Conservation (phyloP, 2,888 invertebrate genomes). For the Chrysodeixis includens region DNA sequence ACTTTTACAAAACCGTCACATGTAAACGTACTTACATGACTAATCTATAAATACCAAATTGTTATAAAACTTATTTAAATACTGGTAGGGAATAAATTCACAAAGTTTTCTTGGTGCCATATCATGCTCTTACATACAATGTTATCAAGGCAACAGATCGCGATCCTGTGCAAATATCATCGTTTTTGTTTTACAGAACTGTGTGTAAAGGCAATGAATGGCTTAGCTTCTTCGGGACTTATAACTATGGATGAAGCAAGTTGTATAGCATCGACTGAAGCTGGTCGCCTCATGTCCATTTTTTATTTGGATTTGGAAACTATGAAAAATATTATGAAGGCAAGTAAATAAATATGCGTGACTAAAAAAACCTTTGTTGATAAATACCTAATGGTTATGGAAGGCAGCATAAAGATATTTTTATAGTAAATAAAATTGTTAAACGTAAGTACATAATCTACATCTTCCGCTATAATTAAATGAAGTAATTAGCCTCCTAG, state of each 20-base stretch:
- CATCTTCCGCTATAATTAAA: too few relatives aligned
- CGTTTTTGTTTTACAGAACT: conserved; percentile 87
- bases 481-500: too few relatives aligned
- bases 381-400: too few relatives aligned
- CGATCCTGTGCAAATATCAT: conserved; percentile 35
- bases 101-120: conserved; percentile 18
- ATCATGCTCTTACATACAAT: conserved; percentile 37
- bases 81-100: conserved; percentile 14
- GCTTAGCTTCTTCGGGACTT: conserved; percentile 90
- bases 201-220: conserved; percentile 92
- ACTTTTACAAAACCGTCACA: conserved; percentile 16
- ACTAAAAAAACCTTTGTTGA: not conserved
- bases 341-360: too few relatives aligned
- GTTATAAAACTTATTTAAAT: conserved; percentile 9
- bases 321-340: conserved; percentile 92
- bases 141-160: conserved; percentile 36
- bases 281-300: conserved; percentile 92
- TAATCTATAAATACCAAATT: not conserved
- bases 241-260: conserved; percentile 89
- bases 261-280: conserved; percentile 90
- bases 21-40: conserved; percentile 6
- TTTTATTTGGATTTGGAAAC: conserved; percentile 92
- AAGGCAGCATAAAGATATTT: too few relatives aligned
- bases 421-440: too few relatives aligned
- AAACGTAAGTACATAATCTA: too few relatives aligned